Evolutionary conservation across 2,797 vertebrate genomes (phyloP), one percentile per base, ranked within the genome.

Genomic region (Sebastes jordani): DNA sequence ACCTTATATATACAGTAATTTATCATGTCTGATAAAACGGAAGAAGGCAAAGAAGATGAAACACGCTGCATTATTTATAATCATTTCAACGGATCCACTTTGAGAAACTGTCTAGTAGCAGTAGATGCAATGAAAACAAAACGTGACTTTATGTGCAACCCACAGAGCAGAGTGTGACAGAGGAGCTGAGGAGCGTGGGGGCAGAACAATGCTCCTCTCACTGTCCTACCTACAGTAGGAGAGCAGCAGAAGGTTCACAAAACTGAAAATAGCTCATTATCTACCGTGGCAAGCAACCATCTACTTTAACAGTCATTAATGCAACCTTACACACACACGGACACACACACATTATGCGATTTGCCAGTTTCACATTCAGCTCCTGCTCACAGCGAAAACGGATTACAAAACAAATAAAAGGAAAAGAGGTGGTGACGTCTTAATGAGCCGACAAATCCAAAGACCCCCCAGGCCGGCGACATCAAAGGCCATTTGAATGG

Each of bases 341-440:
- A 61, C 55, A 78, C 59, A 69, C 62, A 82, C 71, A 78, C 72
- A 90, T 66, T 81, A 85, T 87, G 82, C 74, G 66, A 84, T 87
- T 84, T 88, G 30, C 81, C 76, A 58, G 76, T 75, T 89, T 82
- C 71, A 32, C 68, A 75, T 86, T 83, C 66, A 65, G 79, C 84
- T 78, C 75, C 61, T 56, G 67, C 79, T 87, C 78, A 30, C 36
- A 60, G 67, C 64, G 9, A 85, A 88, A 87, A 70, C 22, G 80
- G 90, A 93, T 93, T 91, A 93, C 88, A 92, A 90, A 93, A 94
- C 92, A 92, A 94, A 94, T 93, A 94, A 88, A 89, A 82, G 88
- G 87, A 89, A 92, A 90, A 88, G 83, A 84, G 83, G 71, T 38
- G 88, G 75, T 94, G 92, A 95, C 82, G 81, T 95, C 93, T 93